A percentile compares a stretch with the other conserved stretches of the same genome.
Conservation (phyloP, 2,888 invertebrate genomes). For the Hecatera dysodea region DNA sequence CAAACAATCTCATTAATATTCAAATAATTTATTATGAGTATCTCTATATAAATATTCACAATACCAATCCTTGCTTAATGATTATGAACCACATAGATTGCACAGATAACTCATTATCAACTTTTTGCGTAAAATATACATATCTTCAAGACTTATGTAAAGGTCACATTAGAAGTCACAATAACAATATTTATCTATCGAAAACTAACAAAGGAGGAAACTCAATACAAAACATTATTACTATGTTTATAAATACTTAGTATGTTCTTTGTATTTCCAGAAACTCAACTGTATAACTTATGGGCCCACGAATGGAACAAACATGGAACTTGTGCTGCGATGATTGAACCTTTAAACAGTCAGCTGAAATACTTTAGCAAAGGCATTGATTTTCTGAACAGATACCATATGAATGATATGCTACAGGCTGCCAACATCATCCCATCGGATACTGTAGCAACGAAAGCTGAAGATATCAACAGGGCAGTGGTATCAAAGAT, state of each 20-base stretch:
- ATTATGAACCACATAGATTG: conserved; percentile 3
- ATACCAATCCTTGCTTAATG: neutral
- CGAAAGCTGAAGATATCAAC: conserved; percentile 63
- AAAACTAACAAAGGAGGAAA: conserved; percentile 30
- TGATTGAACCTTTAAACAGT: conserved; percentile 88
- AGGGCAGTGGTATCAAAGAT: conserved; percentile 86
- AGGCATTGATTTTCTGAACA: conserved; percentile 91
- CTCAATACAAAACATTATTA: conserved; percentile 1
- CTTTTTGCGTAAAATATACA: conserved; percentile 7
- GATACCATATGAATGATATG: conserved; percentile 91
- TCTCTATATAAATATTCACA: neutral
- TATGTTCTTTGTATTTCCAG: conserved; percentile 69
- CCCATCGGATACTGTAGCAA: conserved; percentile 73
- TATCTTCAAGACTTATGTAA: neutral
- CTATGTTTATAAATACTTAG: neutral
- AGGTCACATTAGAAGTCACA: conserved; percentile 36
- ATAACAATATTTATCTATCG: conserved; percentile 27
- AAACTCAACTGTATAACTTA: conserved; percentile 87
- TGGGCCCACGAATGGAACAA: conserved; percentile 96
- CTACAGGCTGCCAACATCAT: conserved; percentile 89
- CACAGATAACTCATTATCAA: neutral
- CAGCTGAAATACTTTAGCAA: conserved; percentile 93
- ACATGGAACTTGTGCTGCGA: conserved; percentile 94
- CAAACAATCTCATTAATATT: neutral
- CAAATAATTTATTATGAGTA: neutral